These are phyloP conservation scores for Pygocentrus nattereri DNA, from an alignment of 2,797 vertebrate genomes.

Conservation along the genomic window DNA sequence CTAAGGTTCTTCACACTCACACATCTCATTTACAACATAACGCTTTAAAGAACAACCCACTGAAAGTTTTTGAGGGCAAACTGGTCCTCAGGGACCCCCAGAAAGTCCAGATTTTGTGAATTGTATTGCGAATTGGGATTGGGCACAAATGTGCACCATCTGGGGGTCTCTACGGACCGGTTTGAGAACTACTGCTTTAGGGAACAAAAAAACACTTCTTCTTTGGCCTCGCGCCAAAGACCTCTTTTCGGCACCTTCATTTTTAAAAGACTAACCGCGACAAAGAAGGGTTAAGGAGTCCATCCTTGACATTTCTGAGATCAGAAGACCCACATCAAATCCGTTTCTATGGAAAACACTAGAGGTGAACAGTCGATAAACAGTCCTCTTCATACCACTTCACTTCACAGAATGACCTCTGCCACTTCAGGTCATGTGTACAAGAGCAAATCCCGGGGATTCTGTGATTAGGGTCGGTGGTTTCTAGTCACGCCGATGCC, in stretches of 20 bases:
- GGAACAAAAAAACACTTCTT: no score
- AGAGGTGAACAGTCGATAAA: constrained; percentile 4
- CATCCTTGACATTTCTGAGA: not conserved
- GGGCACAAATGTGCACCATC: no score
- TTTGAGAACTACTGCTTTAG: no score
- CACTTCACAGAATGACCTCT: not conserved
- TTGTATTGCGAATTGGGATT: no score
- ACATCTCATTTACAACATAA: no score
- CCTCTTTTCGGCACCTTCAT: not conserved
- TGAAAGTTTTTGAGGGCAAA: no score
- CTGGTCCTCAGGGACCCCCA: no score
- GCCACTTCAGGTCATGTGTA: not conserved
- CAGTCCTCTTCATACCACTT: not conserved
- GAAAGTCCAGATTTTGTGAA: no score
- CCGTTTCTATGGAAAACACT: not conserved
- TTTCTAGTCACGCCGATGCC: constrained; percentile 6
- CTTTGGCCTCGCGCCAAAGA: no score
- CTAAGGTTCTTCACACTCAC: no score
- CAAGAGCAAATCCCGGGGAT: not conserved
- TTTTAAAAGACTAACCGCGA: not conserved
- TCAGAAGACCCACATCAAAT: not conserved
- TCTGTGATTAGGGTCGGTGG: not conserved
- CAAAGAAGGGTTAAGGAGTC: not conserved
- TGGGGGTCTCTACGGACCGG: no score
- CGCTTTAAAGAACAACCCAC: no score